These are phyloP conservation scores for Monochamus saltuarius DNA, from an alignment of 1,140 invertebrate species.

Conservation along the genomic window DNA sequence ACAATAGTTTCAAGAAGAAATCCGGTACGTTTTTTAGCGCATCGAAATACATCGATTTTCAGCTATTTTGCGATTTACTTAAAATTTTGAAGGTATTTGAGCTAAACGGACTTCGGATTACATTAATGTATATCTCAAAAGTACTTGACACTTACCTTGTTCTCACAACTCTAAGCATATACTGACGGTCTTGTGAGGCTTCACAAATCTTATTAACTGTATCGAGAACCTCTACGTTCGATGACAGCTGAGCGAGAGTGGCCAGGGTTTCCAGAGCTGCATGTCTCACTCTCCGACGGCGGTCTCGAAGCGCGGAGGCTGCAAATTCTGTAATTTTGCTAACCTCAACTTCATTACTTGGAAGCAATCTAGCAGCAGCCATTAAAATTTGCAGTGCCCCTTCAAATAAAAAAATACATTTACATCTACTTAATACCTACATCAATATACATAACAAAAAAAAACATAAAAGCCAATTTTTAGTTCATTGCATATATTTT, in stretches of 20 bases:
- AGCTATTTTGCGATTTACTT: too few species aligned
- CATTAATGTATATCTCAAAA: too few species aligned
- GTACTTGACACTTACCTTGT: slow-evolving; percentile 47
- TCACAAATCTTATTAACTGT: slow-evolving; percentile 54
- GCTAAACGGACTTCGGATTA: too few species aligned
- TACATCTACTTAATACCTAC: too few species aligned
- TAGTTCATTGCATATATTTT: too few species aligned
- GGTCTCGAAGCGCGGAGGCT: slow-evolving; percentile 64
- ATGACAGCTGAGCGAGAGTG: slow-evolving; percentile 72
- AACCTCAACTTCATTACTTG: slow-evolving; percentile 78
- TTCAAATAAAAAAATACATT: slow-evolving; percentile 15
- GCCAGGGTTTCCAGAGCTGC: slow-evolving; percentile 79
- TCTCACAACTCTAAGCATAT: slow-evolving; percentile 57
- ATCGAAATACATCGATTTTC: too few species aligned
- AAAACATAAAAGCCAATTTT: too few species aligned
- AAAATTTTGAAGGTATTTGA: too few species aligned
- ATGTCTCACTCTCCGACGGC: slow-evolving; percentile 72
- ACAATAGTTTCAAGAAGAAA: too few species aligned
- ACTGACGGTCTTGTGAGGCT: slow-evolving; percentile 50
- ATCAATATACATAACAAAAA: too few species aligned
- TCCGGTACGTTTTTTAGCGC: too few species aligned
- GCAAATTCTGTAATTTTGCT: slow-evolving; percentile 59
- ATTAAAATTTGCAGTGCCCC: slow-evolving; percentile 77
- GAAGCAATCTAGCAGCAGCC: slow-evolving; percentile 74
- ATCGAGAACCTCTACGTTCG: slow-evolving; percentile 54